Percentiles rank a stretch among this genome's conserved stretches.
phyloP scores from a whole-genome alignment of 2,888 invertebrate genomes.

The Corbicula japonica region DNA sequence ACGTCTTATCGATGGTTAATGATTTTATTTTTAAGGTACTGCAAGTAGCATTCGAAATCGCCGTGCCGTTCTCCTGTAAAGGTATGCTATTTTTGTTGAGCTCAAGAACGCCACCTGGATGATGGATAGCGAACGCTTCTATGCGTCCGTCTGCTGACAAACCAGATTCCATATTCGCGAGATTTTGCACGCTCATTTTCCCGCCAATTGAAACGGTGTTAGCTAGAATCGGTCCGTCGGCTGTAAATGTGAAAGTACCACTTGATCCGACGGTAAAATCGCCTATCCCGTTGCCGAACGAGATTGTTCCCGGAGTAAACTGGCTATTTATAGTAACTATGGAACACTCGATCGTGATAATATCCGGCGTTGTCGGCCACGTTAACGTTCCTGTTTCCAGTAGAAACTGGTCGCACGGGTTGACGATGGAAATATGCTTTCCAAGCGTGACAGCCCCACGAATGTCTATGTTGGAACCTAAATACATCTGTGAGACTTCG shows the following conservation, averaged over 20 bases:
- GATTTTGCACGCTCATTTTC: conserved; percentile 65
- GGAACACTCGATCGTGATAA: conserved; percentile 67
- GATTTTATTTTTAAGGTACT: conserved; percentile 60
- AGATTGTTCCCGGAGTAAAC: conserved; percentile 65
- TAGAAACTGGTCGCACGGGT: conserved; percentile 62
- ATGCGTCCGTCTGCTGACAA: conserved; percentile 61
- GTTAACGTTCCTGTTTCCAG: conserved; percentile 59
- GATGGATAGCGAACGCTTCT: conserved; percentile 60
- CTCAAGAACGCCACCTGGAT: conserved; percentile 60
- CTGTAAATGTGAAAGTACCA: conserved; percentile 64
- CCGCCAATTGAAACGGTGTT: conserved; percentile 68
- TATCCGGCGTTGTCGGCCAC: conserved; percentile 60
- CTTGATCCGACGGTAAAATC: conserved; percentile 59
- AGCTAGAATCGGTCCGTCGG: conserved; percentile 64
- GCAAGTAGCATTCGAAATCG: conserved; percentile 43
- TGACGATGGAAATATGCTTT: conserved; percentile 60
- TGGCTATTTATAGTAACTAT: conserved; percentile 69
- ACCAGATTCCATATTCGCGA: conserved; percentile 65
- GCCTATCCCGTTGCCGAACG: conserved; percentile 64
- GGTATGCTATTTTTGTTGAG: conserved; percentile 55
- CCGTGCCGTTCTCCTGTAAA: conserved; percentile 30
- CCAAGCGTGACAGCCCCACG: conserved; percentile 63
- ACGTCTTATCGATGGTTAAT: conserved; percentile 64
- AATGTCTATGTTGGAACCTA: conserved; percentile 66
- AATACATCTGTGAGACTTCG: conserved; percentile 49